phyloP scores from a whole-genome alignment of 2,113 vertebrate species.

The Motacilla alba region DNA sequence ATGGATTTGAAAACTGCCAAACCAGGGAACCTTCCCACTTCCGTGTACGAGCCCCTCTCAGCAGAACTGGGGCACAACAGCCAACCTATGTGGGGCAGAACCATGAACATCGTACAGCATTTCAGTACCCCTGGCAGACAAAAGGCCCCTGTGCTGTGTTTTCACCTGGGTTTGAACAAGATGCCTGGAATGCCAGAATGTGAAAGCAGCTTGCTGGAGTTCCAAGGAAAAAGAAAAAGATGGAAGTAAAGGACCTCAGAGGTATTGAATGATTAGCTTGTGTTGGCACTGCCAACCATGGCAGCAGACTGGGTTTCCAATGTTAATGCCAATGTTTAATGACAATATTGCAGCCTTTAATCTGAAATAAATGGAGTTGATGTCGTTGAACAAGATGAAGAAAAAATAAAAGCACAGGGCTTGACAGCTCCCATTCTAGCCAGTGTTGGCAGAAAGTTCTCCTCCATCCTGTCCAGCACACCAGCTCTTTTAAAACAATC shows the following conservation, averaged over 20 bases:
- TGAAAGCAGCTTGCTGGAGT: not conserved
- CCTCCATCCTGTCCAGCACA: not conserved
- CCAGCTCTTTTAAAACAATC: not conserved
- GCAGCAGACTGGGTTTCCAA: slow-evolving; percentile 3
- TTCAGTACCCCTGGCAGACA: not conserved
- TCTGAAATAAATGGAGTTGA: not conserved
- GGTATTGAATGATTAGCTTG: not conserved
- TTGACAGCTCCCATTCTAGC: not conserved
- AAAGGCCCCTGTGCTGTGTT: not conserved
- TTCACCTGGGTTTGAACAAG: not conserved
- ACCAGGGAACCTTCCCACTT: not conserved
- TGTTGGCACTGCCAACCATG: not conserved
- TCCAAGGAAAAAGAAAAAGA: not conserved
- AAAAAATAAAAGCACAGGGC: not conserved
- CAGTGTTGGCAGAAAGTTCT: not conserved
- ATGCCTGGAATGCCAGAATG: not conserved
- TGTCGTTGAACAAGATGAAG: not conserved
- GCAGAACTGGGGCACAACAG: not conserved
- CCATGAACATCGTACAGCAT: accelerated
- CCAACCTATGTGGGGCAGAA: not conserved
- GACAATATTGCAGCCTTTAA: not conserved
- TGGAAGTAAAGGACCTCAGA: not conserved
- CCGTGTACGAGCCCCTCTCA: accelerated
- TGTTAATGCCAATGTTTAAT: slow-evolving; percentile 23
- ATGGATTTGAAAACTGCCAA: not conserved